Base-by-base conservation (phyloP, 1,140 invertebrate species). In the Cotesia glomerata region DNA sequence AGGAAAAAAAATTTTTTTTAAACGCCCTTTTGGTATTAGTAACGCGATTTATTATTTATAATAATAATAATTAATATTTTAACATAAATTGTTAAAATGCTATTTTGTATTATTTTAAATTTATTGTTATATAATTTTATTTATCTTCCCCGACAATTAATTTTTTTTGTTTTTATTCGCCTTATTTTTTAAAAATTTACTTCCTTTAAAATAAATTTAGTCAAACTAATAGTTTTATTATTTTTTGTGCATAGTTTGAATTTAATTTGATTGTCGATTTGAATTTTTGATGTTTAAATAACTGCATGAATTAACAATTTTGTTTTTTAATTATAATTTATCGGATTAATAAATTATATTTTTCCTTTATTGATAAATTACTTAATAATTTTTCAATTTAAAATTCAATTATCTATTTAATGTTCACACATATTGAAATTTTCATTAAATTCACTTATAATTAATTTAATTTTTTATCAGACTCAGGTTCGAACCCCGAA, bases 401-500 rank as follows among this genome's bases (percentile, higher is more conserved):
- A 45, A 45, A 45, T 45, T 9, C 39, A 45, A 45, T 45, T 9
- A 9, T 9, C 8, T 45, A 2, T 26, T 26, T 26, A 26, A 2
- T 26, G 0, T 26, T 26, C 26, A 26, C 26, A 26, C 1, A 3
- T 1, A 26, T 26, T 2, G 3, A 26, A 26, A 26, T 26, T 26
- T 26, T 26, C 3, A 26, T 26, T 26, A 2, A 26, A 26, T 26
- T 26, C 7, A 45, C 11, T 11, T 0, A 2, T 45, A 45, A 51
- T 72, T 35, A 34, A 63, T 49, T 45, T 69, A 66, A 26, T 56
- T 26, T 52, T 73, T 82, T 76, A 83, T 71, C 84, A 90, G 91
- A 92, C 82, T 90, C 91, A 72, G 88, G 89, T 45, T 91, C 91
- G 75, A 94, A 91, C 79, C 92, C 93, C n/a, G 93, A 95, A 79